Evolutionary conservation across 2,797 vertebrate genomes (phyloP), one percentile per base, ranked within the genome.

Genomic region (Hemitrygon akajei): DNA sequence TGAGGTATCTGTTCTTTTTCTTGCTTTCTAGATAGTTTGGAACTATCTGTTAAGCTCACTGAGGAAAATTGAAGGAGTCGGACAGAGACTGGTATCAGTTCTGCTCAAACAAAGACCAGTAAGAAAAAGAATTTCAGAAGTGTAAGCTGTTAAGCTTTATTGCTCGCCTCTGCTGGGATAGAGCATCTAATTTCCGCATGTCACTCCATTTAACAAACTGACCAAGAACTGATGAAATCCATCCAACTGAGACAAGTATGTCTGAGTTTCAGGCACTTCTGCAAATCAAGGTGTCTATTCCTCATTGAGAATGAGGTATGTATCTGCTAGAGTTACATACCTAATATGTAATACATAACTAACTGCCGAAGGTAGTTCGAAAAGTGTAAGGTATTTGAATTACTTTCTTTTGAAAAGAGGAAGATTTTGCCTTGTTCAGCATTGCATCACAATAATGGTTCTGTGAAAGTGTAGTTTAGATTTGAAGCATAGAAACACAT

Each of bases 211-310:
- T 37, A 76, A n/a, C 22, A 56, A 75, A 75, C 66, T 73, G 47
- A 76, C 40, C 27, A 93, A n/a, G 40, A 76, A 30, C 71, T 93
- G 91, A 58, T 93, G 40, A 76, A 47, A 76, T 75, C 93, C 91
- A 75, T 10, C 69, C 91, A 47, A 75, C 40, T 93, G 71, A 93
- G 71, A 30, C 69, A 76, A 56, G 14, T 34, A 76, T 1, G 27
- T 47, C 40, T 76, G 91, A 93, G 91, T 58, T 71, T 93, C 91
- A 73, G 40, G 47, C 69, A 56, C 25, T 12, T 93, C n/a, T 91
- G 69, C 34, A 73, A 91, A 34, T 73, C 69, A 30, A 93, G 37
- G 56, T 75, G 0, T 30, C 75, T 47, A 93, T 27, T 75, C 76
- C 71, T 58, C 71, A 37, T 47, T 76, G 40, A 69, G 30, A 25